phyloP scores from a whole-genome alignment of 2,113 vertebrate genomes.

The Archilochus colubris region DNA sequence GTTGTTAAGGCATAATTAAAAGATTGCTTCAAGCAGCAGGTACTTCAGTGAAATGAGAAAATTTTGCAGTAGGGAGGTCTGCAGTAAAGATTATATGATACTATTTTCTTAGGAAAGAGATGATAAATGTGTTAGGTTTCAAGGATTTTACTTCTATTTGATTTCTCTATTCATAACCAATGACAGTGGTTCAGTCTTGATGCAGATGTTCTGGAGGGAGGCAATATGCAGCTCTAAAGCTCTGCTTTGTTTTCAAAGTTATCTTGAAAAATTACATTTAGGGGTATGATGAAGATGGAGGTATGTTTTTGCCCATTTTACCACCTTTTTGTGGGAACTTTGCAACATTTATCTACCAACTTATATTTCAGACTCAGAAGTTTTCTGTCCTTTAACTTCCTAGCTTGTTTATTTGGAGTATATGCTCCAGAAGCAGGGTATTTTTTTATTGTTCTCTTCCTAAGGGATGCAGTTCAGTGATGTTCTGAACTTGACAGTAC shows the following conservation, averaged over 20 bases:
- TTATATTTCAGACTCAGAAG: background rate
- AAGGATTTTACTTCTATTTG: background rate
- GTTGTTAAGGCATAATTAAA: background rate
- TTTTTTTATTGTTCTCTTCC: background rate
- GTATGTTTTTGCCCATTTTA: background rate
- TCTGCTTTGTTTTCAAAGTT: background rate
- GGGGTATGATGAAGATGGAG: background rate
- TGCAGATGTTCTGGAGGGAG: background rate
- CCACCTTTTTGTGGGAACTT: background rate
- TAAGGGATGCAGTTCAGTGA: background rate
- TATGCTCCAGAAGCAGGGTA: background rate
- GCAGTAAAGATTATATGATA: background rate
- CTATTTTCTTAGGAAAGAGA: background rate
- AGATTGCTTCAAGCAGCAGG: background rate
- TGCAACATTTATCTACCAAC: background rate
- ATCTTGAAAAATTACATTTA: background rate
- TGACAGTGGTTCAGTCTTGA: background rate
- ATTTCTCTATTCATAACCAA: background rate
- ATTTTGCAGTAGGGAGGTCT: background rate
- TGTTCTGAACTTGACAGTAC: background rate
- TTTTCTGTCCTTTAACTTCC: background rate
- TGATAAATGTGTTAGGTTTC: background rate
- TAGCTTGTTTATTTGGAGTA: background rate
- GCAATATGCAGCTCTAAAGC: rapidly evolving
- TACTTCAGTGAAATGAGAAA: background rate